These are phyloP conservation scores for Trachelus iudaicus DNA, from an alignment of 2,888 invertebrate species.

Conservation along the genomic window DNA sequence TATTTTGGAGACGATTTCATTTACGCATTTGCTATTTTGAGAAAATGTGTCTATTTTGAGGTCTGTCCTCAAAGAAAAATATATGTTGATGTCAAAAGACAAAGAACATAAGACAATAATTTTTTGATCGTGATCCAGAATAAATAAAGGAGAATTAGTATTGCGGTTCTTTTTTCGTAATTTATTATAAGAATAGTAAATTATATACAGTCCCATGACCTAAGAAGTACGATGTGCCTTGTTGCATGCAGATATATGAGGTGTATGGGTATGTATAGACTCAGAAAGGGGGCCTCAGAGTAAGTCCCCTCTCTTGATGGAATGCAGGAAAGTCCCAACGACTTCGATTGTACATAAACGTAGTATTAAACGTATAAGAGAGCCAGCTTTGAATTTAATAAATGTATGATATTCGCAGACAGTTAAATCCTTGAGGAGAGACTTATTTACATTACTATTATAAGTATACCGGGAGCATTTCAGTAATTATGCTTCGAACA, in stretches of 20 bases:
- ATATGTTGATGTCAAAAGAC: neutral
- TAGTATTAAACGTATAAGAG: neutral
- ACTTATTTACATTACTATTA: neutral
- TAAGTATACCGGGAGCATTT: neutral
- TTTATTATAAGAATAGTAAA: constrained; percentile 12
- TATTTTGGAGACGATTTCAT: too few relatives aligned
- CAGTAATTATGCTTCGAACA: neutral
- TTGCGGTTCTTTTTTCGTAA: constrained; percentile 32
- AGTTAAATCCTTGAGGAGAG: neutral
- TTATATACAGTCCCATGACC: constrained; percentile 48
- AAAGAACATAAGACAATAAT: neutral
- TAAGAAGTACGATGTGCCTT: constrained; percentile 40
- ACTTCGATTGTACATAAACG: constrained; percentile 4
- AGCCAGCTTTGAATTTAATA: neutral
- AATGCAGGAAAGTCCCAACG: constrained; percentile 40
- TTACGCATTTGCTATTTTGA: too few relatives aligned
- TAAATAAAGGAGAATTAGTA: neutral
- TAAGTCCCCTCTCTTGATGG: constrained; percentile 35
- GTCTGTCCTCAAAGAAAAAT: neutral
- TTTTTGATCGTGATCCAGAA: neutral
- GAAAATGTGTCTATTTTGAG: too few relatives aligned
- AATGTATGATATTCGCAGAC: neutral
- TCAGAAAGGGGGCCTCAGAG: constrained; percentile 13
- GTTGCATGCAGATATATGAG: constrained; percentile 37
- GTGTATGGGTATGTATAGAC: constrained; percentile 26